Base-by-base conservation (phyloP, 1,140 invertebrate species). In the Temnothorax longispinosus region DNA sequence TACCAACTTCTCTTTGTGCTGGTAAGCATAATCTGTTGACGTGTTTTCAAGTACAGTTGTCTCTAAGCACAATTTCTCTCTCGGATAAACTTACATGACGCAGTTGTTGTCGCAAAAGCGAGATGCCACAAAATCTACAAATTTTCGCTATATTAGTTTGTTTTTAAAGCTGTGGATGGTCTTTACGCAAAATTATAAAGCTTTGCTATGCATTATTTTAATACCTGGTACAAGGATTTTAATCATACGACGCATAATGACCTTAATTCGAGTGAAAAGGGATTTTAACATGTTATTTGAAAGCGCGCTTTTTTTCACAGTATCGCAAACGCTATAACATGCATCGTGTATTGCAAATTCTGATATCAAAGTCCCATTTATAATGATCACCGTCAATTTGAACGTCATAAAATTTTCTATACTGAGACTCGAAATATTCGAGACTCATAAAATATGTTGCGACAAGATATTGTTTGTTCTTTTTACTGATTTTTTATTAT, bases 391-490 rank as follows among this genome's bases (percentile, higher is more conserved):
- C 44, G n/a, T 44, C 71, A 21, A 74, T 75, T 56, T 80, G 75
- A 85, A 52, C 32, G 56, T 21, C 13, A 52, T 71, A 76, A 90
- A 90, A 56, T 85, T 77, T 64, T 54, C 0, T 41, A 6, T 0
- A 41, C 38, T 41, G 38, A 3, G 6, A 41, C 6, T 41, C 27
- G 27, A 89, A 89, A 54, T 85, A 81, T 64, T 52, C 0, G 18
- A 38, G 3, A 65, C n/a, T 56, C 27, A n/a, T 13, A 64, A 27
- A 11, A 27, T 27, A 64, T 32, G 10, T n/a, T 21, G 10, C 21
- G 65, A 69, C 2, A 3, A 21, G 21, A 69, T 50, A 50, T 50
- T 11, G n/a, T 2, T 15, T 50, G 11, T 47, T 10, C 2, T 21
- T 78, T 41, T 1, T 7, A 0, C 18, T 21, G 2, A 38, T 21